phyloP scores from a whole-genome alignment of 2,113 vertebrate species.

The Amblyopsis rosae region DNA sequence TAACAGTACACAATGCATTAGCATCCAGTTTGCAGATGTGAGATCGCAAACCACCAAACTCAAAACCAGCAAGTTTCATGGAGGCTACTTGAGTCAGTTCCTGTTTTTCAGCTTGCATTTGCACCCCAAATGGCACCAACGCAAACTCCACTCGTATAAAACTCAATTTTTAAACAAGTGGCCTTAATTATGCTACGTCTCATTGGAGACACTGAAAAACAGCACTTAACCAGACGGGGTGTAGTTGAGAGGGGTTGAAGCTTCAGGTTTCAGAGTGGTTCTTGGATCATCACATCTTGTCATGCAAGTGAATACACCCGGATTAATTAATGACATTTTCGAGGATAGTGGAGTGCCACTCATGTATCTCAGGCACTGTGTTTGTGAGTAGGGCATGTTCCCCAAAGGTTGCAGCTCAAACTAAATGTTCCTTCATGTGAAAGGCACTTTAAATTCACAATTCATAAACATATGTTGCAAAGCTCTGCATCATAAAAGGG shows the following conservation, averaged over 20 bases:
- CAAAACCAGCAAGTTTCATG: constrained; percentile 15
- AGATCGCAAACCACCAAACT: background rate
- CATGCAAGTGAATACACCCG: constrained; percentile 35
- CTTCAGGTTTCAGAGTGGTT: constrained; percentile 28
- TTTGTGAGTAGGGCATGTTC: constrained; percentile 3
- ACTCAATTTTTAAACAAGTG: constrained; percentile 3
- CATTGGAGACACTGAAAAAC: constrained; percentile 15
- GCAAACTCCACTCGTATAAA: constrained; percentile 29
- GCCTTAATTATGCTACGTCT: constrained; percentile 8
- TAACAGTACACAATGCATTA: background rate
- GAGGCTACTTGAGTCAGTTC: constrained; percentile 44
- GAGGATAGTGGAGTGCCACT: constrained; percentile 56
- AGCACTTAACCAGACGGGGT: background rate
- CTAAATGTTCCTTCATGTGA: too few species aligned
- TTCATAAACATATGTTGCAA: too few species aligned
- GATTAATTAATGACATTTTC: constrained; percentile 55
- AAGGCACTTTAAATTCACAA: too few species aligned
- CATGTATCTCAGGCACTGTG: constrained; percentile 11
- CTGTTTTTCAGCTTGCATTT: constrained; percentile 32
- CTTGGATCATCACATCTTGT: constrained; percentile 49
- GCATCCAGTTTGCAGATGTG: background rate
- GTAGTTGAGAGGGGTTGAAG: constrained; percentile 17
- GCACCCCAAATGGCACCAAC: constrained; percentile 53
- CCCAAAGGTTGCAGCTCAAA: too few species aligned
- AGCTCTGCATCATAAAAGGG: too few species aligned